Percentiles rank a stretch among this genome's conserved stretches.
Conservation (phyloP, 2,797 vertebrate genomes). For the Sebastes melanostomus region DNA sequence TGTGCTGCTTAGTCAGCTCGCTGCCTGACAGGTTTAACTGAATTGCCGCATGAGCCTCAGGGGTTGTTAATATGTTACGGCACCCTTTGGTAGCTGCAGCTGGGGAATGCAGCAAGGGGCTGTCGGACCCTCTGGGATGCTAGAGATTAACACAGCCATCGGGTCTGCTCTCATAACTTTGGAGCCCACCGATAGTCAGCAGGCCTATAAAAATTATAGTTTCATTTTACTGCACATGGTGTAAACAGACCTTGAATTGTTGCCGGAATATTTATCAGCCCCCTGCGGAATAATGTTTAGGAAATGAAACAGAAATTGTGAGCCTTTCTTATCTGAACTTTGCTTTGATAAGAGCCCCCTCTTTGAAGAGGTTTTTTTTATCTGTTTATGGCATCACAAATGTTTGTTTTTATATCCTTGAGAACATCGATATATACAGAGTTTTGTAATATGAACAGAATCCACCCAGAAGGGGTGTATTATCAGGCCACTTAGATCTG, state of each 20-base stretch:
- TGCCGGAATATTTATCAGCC: background rate
- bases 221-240: conserved; percentile 4
- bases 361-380: background rate
- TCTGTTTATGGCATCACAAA: conserved; percentile 4
- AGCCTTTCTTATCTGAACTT: conserved; percentile 3
- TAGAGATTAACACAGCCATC: conserved; percentile 23
- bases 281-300: background rate
- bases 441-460: background rate
- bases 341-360: conserved; percentile 4
- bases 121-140: conserved; percentile 11
- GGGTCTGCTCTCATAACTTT: conserved; percentile 7
- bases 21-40: conserved; percentile 39
- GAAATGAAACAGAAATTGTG: background rate
- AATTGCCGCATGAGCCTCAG: conserved; percentile 16
- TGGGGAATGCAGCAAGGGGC: conserved; percentile 3
- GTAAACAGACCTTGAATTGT: background rate
- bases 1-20: conserved; percentile 53
- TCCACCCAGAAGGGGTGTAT: background rate
- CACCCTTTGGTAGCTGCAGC: conserved; percentile 13
- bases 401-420: conserved; percentile 9
- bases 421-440: background rate
- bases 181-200: background rate
- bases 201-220: background rate
- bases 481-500: background rate
- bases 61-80: conserved; percentile 44